Evolutionary conservation across 2,797 vertebrate species (phyloP), one percentile per base, ranked within the genome.

Genomic region (Chromobotia macracanthus): DNA sequence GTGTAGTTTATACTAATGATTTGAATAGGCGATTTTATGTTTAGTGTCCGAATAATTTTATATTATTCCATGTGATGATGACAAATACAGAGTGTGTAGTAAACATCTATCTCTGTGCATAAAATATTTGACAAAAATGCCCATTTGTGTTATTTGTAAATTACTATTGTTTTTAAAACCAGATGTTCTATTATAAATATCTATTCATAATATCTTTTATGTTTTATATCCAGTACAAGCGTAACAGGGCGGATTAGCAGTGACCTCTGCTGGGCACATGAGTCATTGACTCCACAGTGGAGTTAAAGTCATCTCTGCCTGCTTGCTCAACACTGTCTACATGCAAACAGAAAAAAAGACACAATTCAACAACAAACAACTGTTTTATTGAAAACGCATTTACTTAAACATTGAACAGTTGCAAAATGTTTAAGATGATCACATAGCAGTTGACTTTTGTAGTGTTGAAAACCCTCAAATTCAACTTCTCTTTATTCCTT

Each of bases 301-400:
- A 50, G 12, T 18, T 50, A 50, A 44, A 44, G 41, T 44, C 41
- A 44, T n/a, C n/a, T n/a, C n/a, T n/a, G 41, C 38, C n/a, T 38
- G n/a, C 13, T 13, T 38, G 13, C 72, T 21, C 25, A 19, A 44
- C 10, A 55, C 13, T 10, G 44, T 25, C 21, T 7, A n/a, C 4
- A 66, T 1, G 28, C 25, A 55, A 48, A 65, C 10, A 25, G 31
- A 67, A 11, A 13, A 0, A 44, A 58, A 0, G 35, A 41, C 8
- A 55, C 4, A 4, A 21, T 64, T 69, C 19, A 48, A 71, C 72
- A 78, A 79, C 73, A 76, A 79, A 79, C 9, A 64, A 46, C 44
- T 61, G 72, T 41, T 84, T 84, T 82, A 84, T 82, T 84, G 31
- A 61, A 80, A 82, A 77, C 11, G 3, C 5, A 64, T 84, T 81